Evolutionary conservation across 2,797 vertebrate genomes (phyloP).

Genomic region (Phyllotis vaccarum): DNA sequence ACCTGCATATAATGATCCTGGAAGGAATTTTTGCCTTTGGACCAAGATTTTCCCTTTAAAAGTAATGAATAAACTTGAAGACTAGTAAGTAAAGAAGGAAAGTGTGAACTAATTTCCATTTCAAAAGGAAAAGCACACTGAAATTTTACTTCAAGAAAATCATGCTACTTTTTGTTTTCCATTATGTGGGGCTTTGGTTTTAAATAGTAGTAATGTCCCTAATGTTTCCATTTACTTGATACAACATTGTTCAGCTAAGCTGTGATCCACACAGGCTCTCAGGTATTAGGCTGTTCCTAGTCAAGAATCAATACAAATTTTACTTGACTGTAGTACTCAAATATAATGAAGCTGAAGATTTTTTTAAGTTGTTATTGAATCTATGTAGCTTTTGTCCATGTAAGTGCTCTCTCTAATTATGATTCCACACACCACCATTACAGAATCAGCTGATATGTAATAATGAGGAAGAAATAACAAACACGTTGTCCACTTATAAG

Average conservation of each 20-base stretch:
- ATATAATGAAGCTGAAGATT: constrained; percentile 40
- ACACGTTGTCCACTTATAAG: constrained; percentile 39
- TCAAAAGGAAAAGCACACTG: constrained; percentile 20
- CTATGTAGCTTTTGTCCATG: constrained; percentile 16
- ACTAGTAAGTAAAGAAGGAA: constrained; percentile 5
- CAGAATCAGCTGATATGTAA: constrained; percentile 31
- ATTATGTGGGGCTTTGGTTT: constrained; percentile 25
- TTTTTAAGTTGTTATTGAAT: constrained; percentile 56
- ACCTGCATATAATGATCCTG: not conserved
- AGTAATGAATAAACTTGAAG: not conserved
- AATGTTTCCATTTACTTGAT: constrained; percentile 47
- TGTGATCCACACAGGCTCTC: not conserved
- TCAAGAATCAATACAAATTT: not conserved
- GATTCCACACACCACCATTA: not conserved
- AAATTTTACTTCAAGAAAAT: not conserved
- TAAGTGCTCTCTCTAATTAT: constrained; percentile 61
- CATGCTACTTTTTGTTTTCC: not conserved
- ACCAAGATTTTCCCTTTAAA: not conserved
- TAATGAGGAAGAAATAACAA: constrained; percentile 68
- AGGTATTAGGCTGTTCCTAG: constrained; percentile 44
- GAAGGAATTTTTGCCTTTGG: constrained; percentile 26
- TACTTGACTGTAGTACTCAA: constrained; percentile 39
- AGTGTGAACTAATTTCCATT: constrained; percentile 36
- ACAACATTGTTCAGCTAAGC: not conserved
- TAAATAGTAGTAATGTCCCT: constrained; percentile 49